A percentile compares a stretch with the other conserved stretches of the same genome.
Conservation (phyloP, 2,797 vertebrate genomes). For the Anguilla anguilla region DNA sequence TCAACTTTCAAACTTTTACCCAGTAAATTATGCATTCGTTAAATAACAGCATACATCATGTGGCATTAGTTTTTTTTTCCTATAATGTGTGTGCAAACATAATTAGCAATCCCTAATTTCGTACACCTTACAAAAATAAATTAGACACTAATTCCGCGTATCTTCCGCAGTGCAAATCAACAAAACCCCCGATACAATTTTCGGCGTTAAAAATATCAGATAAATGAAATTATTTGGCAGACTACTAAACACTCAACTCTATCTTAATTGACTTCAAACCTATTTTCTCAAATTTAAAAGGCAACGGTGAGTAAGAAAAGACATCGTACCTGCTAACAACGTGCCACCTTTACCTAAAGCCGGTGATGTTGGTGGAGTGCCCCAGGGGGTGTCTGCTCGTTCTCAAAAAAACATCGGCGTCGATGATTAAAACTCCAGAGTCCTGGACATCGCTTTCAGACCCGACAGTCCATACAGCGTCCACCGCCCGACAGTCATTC, state of each 20-base stretch:
- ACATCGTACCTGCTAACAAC: slow-evolving; percentile 42
- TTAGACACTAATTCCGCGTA: neutral
- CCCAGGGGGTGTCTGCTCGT: slow-evolving; percentile 24
- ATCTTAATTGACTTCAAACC: neutral
- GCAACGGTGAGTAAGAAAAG: neutral
- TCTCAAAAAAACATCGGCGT: slow-evolving; percentile 39
- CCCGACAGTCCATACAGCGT: slow-evolving; percentile 44
- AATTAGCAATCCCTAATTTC: neutral
- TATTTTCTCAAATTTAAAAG: neutral
- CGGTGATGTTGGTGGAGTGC: neutral
- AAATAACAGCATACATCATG: neutral
- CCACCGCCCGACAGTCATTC: slow-evolving; percentile 52
- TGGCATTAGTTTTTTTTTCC: neutral
- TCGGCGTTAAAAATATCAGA: neutral
- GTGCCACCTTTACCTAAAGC: slow-evolving; percentile 34
- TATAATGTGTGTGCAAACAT: neutral
- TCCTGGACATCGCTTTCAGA: slow-evolving; percentile 14
- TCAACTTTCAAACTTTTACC: slow-evolving; percentile 8
- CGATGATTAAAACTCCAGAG: slow-evolving; percentile 21
- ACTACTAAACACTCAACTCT: neutral
- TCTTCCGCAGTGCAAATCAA: slow-evolving; percentile 7
- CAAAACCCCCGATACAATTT: neutral
- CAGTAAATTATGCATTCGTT: neutral
- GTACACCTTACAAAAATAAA: neutral
- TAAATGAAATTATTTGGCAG: neutral